phyloP scores from a whole-genome alignment of 2,113 vertebrate genomes.

The Psilopsiagon aurifrons region DNA sequence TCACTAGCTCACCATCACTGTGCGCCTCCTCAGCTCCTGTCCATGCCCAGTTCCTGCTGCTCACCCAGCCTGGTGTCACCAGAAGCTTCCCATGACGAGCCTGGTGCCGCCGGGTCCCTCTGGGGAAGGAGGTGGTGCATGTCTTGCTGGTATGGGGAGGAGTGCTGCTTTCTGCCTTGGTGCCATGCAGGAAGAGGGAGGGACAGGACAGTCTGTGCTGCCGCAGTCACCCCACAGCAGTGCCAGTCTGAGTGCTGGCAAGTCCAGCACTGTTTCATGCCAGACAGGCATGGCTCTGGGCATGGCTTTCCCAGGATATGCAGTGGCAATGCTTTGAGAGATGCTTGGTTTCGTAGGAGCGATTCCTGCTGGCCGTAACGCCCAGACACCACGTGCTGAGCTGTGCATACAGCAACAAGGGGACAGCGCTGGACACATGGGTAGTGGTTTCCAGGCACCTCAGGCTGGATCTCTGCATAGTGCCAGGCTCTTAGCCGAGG shows the following conservation, averaged over 20 bases:
- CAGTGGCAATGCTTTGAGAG: background rate
- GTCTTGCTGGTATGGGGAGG: background rate
- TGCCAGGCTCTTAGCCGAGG: background rate
- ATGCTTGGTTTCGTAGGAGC: background rate
- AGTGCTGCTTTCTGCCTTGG: background rate
- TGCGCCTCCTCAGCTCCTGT: background rate
- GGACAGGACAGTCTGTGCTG: accelerated
- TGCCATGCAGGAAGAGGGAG: background rate
- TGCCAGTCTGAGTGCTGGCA: background rate
- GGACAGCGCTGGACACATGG: background rate
- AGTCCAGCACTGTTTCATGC: accelerated
- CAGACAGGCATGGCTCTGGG: accelerated
- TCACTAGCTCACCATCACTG: accelerated
- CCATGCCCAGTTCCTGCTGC: accelerated
- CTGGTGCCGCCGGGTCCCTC: accelerated
- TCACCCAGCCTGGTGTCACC: background rate
- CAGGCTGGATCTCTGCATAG: background rate
- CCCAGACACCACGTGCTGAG: background rate
- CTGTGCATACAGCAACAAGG: background rate
- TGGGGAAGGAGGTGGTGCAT: background rate
- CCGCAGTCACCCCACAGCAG: accelerated
- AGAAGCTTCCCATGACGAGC: accelerated
- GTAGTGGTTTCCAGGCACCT: background rate
- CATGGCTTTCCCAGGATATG: accelerated
- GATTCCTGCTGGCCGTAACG: accelerated